Evolutionary conservation across 2,113 vertebrate species (phyloP), one percentile per base, ranked within the genome.

Genomic region (Brachionichthys hirsutus): DNA sequence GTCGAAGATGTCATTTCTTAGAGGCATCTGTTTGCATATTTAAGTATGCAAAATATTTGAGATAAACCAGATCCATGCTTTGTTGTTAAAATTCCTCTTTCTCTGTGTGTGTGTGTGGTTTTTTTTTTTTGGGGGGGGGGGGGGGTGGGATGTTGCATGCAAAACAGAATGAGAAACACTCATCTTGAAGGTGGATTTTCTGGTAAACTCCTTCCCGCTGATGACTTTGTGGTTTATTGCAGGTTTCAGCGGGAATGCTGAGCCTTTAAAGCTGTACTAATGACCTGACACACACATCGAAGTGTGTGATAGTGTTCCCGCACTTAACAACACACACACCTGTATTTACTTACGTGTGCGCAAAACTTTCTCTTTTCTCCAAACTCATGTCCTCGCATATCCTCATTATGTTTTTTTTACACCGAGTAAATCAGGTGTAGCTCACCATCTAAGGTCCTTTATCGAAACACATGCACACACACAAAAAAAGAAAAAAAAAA

Each of bases 211-310:
- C 58, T 55, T 54, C 17, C n/a, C 59, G 50, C n/a, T 38, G 73
- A 68, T 62, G 50, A 80, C 75, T 81, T 70, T 64, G 68, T 47
- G 75, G 45, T 89, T 87, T 86, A 85, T 83, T 67, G 73, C 64
- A 42, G 61, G 77, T 80, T 77, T 70, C 50, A 70, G 48, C 35
- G 14, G 38, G 13, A 62, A 77, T 76, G 60, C 73, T 52, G 65
- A 63, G 55, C 60, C 73, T 86, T 85, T 84, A 75, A 83, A 86
- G 81, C 62, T 15, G 10, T 65, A 54, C 71, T 88, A 87, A 87
- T 86, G 78, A 83, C 70, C 71, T 17, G 65, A 69, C 66, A 65
- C 66, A 53, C 79, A 84, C 63, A 64, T 65, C 56, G 9, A 45
- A n/a, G 20, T 45, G 24, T 45, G 46, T 45, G 49, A 69, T 75